phyloP scores from a whole-genome alignment of 2,113 vertebrate species.

The Sebastes schlegelii region DNA sequence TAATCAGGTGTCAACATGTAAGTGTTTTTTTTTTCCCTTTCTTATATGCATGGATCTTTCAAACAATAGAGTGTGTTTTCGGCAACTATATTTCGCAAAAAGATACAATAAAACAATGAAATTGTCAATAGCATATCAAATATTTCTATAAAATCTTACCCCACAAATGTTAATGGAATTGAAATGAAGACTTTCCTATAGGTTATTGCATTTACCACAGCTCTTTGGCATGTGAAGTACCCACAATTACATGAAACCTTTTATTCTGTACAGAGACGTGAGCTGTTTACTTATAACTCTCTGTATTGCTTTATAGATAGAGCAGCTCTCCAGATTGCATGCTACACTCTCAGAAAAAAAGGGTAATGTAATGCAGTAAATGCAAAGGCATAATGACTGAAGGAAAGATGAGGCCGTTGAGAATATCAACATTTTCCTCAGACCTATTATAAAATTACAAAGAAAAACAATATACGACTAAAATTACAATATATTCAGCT shows the following conservation, averaged over 20 bases:
- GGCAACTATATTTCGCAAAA: background rate
- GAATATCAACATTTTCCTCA: no score
- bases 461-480: no score
- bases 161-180: constrained; percentile 5
- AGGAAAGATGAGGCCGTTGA: no score
- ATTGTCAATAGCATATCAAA: no score
- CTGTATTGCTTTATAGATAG: constrained; percentile 32
- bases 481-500: no score
- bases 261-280: constrained; percentile 21
- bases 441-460: no score
- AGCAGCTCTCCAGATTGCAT: constrained; percentile 2
- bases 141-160: background rate
- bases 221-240: background rate
- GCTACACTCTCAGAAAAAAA: background rate
- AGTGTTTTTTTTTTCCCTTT: background rate
- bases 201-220: constrained; percentile 2
- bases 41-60: background rate
- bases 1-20: background rate
- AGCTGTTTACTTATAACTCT: constrained; percentile 22
- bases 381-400: no score
- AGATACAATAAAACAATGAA: background rate
- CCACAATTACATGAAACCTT: constrained; percentile 10
- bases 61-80: background rate
- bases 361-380: no score
- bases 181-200: background rate